Evolutionary conservation across 23 tunicate species (phyloP), one percentile per base, ranked within the genome.

Genomic region (Halocynthia aurantium): DNA sequence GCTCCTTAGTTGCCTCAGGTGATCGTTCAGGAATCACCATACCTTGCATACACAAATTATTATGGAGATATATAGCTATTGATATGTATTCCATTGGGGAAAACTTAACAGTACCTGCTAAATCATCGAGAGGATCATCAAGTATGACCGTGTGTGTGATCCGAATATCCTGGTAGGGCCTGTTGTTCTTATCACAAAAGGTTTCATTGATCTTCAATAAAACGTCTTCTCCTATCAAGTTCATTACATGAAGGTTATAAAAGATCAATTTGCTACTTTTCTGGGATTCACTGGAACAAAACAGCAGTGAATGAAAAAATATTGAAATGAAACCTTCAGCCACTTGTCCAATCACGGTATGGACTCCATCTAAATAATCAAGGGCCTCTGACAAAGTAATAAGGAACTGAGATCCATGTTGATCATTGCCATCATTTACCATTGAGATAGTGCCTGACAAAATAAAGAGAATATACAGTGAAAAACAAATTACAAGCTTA

Each of bases 71-170:
- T 73, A 52, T 2, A 67, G 22, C 31, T 15, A 19, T 18, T n/a
- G 21, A n/a, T 67, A 17, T 18, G 22, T n/a, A 67, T 67, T n/a
- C 2, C 20, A 75, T 0, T 2, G 72, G 31, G 80, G 55, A 11
- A 6, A 10, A 53, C 22, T 53, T 52, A 10, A 13, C 17, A 69
- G 7, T 50, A 88, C 95, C 90, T 6, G 77, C 58, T 31, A 95
- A 95, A 67, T 94, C 99, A 57, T 94, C 99, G 6, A 94, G 81
- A 20, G 99, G 99, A 64, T 94, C 99, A 58, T 94, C 99, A 7
- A 94, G 74, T 55, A 94, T 82, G 6, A 88, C 81, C 4, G 99
- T 94, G 80, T 94, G 99, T 7, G 95, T 88, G 70, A 94, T 94
- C 54, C 99, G 61, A n/a, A 94, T 94, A 67, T 94, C 99, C 70